Percentiles rank a stretch among this genome's conserved stretches.
These are phyloP conservation scores for Tachysurus fulvidraco DNA, from an alignment of 2,113 vertebrate species.

Conservation along the genomic window DNA sequence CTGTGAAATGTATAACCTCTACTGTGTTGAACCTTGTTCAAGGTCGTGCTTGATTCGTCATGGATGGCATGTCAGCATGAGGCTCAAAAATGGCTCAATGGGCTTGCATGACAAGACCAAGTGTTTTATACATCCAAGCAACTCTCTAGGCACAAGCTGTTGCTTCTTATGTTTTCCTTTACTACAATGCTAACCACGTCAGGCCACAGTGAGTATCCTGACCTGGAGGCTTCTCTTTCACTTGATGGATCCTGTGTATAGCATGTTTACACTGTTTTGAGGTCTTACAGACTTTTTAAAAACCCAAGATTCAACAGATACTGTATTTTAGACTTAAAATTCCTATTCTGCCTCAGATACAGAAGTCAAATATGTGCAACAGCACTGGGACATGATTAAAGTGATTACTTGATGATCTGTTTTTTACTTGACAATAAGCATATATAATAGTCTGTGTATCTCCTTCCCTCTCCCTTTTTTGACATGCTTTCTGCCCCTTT, in stretches of 20 bases:
- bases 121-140: constrained; percentile 40
- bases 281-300: constrained; percentile 9
- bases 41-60: constrained; percentile 47
- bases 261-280: neutral
- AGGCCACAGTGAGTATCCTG: neutral
- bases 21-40: constrained; percentile 27
- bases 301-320: constrained; percentile 60
- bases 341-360: neutral
- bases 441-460: no score
- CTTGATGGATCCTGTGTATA: constrained; percentile 54
- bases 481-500: no score
- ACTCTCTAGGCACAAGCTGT: neutral
- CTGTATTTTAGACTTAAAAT: constrained; percentile 31
- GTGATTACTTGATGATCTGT: neutral
- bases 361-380: neutral
- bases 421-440: no score
- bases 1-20: neutral
- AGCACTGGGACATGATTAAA: neutral
- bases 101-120: constrained; percentile 42
- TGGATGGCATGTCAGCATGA: constrained; percentile 47
- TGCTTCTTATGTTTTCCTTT: neutral
- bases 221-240: neutral
- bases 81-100: constrained; percentile 48
- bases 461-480: no score
- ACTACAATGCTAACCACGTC: neutral